phyloP scores from a whole-genome alignment of 2,797 vertebrate species.

The Rhynchonycteris naso region DNA sequence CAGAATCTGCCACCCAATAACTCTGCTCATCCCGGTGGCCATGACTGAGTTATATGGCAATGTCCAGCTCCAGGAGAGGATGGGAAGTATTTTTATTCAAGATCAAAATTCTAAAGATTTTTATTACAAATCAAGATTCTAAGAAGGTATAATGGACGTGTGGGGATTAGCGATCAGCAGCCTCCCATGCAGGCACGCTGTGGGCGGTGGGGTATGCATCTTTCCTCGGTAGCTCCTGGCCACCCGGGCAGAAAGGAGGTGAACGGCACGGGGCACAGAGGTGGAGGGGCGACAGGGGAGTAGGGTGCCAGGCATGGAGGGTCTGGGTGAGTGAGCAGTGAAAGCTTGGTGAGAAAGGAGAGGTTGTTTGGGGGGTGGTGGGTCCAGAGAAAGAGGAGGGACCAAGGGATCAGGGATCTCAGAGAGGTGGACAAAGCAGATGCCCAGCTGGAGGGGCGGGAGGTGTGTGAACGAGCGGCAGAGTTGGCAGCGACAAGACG shows the following conservation, averaged over 20 bases:
- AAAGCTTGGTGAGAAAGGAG: not conserved
- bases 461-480: not conserved
- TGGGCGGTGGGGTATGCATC: not conserved
- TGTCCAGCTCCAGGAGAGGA: not conserved
- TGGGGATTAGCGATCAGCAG: not conserved
- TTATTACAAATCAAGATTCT: conserved; percentile 28
- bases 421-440: not conserved
- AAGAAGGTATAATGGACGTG: not conserved
- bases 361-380: not conserved
- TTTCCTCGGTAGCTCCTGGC: not conserved
- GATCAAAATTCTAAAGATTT: not conserved
- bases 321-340: not conserved
- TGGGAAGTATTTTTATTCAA: not conserved
- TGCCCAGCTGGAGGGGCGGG: not conserved
- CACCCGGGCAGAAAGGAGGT: not conserved
- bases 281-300: not conserved
- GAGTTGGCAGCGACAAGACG: not conserved
- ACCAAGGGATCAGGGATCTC: not conserved
- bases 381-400: not conserved
- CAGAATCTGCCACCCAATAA: not conserved
- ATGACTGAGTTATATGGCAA: not conserved
- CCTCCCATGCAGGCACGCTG: not conserved
- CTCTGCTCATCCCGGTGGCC: not conserved
- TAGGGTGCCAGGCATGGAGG: not conserved
- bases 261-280: not conserved